Evolutionary conservation across 2,888 invertebrate genomes (phyloP), one percentile per base, ranked within the genome.

Genomic region (Dromius quadrimaculatus): DNA sequence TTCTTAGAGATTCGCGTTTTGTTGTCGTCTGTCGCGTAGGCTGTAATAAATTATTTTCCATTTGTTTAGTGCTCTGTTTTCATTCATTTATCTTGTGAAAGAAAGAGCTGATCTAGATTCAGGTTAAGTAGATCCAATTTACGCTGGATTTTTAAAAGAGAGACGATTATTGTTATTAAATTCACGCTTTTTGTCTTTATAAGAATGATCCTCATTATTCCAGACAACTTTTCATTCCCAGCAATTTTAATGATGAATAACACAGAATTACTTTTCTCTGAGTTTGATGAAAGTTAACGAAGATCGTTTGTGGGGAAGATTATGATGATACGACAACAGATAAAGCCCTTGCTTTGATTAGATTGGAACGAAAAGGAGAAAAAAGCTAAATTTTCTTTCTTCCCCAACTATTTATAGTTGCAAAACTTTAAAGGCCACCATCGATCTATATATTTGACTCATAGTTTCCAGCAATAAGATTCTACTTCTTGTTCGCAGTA

Each of bases 1-100:
- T 54, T 54, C 47, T 54, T 54, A 54, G 47, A 54, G 6, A 28
- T 28, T 54, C 50, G 28, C 23, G 13, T 54, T 54, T 54, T 54
- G 50, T 13, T 54, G 50, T 32, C 47, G 22, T 47, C 50, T 41
- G 50, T 28, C 50, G 50, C 19, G 50, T 28, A 23, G 23, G 50
- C 50, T 17, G 23, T 54, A 28, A 54, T 28, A 54, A 54, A 54
- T 54, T 54, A 54, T 54, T 54, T 54, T 54, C 28, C 50, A 54
- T 54, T 54, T 54, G 50, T 54, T 54, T 54, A 54, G 50, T 54
- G 50, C 50, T 54, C 15, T 54, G 50, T 54, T 54, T 54, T 54
- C 28, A 15, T 54, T 54, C 50, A 54, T 54, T 54, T 54, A 28
- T 54, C 50, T 54, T 54, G 23, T 54, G 50, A 11, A 23, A 19